Percentiles rank a stretch among this genome's conserved stretches.
phyloP scores from a whole-genome alignment of 2,113 vertebrate species.

The Menidia beryllina region DNA sequence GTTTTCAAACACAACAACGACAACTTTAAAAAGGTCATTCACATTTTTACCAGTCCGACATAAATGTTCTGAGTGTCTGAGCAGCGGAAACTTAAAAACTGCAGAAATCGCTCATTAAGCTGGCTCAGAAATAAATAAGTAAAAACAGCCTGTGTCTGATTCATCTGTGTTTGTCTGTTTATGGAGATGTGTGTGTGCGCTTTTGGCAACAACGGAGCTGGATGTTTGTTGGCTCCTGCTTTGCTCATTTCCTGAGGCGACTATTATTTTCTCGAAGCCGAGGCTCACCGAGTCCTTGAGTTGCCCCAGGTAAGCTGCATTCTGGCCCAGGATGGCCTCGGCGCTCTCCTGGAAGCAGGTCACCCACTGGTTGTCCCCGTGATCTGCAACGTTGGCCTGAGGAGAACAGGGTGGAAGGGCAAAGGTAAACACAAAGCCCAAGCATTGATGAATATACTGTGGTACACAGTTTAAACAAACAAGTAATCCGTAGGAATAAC shows the following conservation, averaged over 20 bases:
- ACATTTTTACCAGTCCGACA: no score
- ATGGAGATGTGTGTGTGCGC: not conserved
- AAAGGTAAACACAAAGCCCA: not conserved
- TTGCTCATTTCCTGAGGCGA: conserved; percentile 36
- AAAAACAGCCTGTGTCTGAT: conserved; percentile 9
- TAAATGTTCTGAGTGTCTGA: no score
- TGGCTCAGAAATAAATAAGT: conserved; percentile 10
- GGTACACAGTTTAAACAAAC: not conserved
- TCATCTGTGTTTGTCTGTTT: not conserved
- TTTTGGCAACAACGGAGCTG: not conserved
- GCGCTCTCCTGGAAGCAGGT: conserved; percentile 96
- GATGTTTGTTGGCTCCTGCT: conserved; percentile 16
- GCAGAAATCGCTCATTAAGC: conserved; percentile 18
- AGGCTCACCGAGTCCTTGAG: conserved; percentile 92
- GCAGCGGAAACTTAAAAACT: not conserved
- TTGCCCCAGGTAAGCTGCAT: conserved; percentile 89
- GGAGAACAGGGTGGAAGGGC: conserved; percentile 16
- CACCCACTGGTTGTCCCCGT: conserved; percentile 95
- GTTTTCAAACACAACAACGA: conserved; percentile 19
- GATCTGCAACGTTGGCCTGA: conserved; percentile 94
- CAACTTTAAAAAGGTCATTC: no score
- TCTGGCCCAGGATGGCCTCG: conserved; percentile 93
- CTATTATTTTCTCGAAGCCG: conserved; percentile 30
- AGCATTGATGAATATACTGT: not conserved
- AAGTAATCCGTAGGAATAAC: not conserved